Evolutionary conservation across 2,888 invertebrate species (phyloP), one percentile per base, ranked within the genome.

Genomic region (Lacanobia oleracea): DNA sequence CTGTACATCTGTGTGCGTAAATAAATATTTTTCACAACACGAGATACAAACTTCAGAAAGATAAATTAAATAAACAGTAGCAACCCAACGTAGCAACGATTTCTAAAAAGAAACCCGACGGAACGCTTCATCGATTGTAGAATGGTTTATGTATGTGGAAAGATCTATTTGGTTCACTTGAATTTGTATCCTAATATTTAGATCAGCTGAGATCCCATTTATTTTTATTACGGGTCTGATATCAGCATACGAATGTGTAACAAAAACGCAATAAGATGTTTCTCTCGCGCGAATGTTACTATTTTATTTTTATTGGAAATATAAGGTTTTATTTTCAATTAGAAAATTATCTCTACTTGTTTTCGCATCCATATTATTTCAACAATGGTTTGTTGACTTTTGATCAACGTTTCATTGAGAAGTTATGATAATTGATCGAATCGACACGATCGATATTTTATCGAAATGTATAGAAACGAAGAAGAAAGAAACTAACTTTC

Each of bases 191-290:
- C 91, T 91, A 89, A 93, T 93, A 93, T 93, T 92, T 90, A 91
- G 92, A 93, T 92, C 92, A 89, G 88, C 87, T 84, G 87, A 91
- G 91, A 90, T 90, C 88, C 91, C 90, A 91, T 93, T 93, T 92
- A 89, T 93, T 93, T 94, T 93, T 94, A 93, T 93, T 92, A 91
- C 89, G 91, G 90, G 84, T 82, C 87, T 88, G 88, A 86, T 91
- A 93, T 93, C 93, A 92, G 93, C 93, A 93, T 93, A 93, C 90
- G 87, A 93, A 93, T 93, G 92, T 90, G 83, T 87, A 85, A 88
- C 89, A 91, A 91, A 90, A 89, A 88, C 83, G 87, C 87, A 89
- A 90, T 88, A 89, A 89, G 88, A 90, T 86, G 78, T 87, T 87
- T 87, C 85, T 83, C 79, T 75, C 84, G 81, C 86, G 87, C 68